Evolutionary conservation across 2,888 invertebrate species (phyloP), one percentile per base, ranked within the genome.

Genomic region (Caenorhabditis auriculariae): DNA sequence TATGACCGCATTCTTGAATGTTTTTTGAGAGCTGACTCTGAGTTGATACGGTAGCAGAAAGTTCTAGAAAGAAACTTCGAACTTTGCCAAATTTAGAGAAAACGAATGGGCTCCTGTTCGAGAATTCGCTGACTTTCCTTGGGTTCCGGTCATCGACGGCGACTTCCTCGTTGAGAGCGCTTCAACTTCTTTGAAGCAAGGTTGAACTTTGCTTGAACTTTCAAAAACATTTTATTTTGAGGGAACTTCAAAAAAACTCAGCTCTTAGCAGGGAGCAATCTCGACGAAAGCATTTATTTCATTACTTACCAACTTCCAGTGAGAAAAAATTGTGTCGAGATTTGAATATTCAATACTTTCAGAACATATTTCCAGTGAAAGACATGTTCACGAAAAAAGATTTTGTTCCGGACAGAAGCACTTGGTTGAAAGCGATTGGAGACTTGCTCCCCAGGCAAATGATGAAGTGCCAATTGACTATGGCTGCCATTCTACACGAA

Each of bases 281-380:
- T 89, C 17, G 92, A 94, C 82, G 94, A 95, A 82, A 93, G 92
- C 39, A 91, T 90, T 82, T 95, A 91, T 83, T 94, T 93, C 82
- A 90, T 94, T 67, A 88, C 93, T 68, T 95, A 94, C 84, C 91
- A 91, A 82, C 85, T 93, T 17, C 74, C 57, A n/a, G 74, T 59
- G 55, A 62, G 56, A 51, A 23, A 55, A 5, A 27, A 29, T 29
- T 29, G n/a, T 21, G 29, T 45, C 28, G 26, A 45, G 9, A n/a
- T 29, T 17, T n/a, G n/a, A n/a, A n/a, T n/a, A n/a, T n/a, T n/a
- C n/a, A n/a, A n/a, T n/a, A n/a, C 12, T 54, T 72, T 81, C 90
- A 91, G 82, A 89, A 90, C 80, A 89, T 92, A 23, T 89, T 89
- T 72, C 89, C 82, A 4, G 72, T 74, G n/a, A 58, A 73, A 15